Conservation (phyloP, 2,113 vertebrate genomes). For the Anser brachyrhynchus region DNA sequence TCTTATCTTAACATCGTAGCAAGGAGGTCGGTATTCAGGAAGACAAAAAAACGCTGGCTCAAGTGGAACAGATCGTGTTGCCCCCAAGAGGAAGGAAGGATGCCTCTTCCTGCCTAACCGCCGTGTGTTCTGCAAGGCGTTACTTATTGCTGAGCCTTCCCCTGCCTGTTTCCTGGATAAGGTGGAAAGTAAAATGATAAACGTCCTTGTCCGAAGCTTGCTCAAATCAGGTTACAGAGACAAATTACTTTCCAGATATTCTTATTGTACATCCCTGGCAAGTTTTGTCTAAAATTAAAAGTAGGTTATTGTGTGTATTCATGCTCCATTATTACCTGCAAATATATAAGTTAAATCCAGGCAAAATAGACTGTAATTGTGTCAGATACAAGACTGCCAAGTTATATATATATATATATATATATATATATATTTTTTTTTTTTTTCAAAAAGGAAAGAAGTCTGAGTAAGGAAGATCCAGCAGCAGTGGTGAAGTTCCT, state of each 20-base stretch:
- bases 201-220: constrained; percentile 28
- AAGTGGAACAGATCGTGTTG: background rate
- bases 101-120: constrained; percentile 63
- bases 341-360: background rate
- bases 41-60: background rate
- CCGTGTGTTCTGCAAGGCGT: background rate
- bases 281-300: constrained; percentile 2
- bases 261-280: background rate
- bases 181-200: constrained; percentile 56
- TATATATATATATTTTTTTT: too few species aligned
- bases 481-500: background rate
- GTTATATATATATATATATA: too few species aligned
- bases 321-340: background rate
- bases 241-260: constrained; percentile 18
- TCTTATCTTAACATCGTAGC: background rate
- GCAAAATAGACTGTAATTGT: background rate
- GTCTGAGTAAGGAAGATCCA: background rate
- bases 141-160: constrained; percentile 45
- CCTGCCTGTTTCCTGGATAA: constrained; percentile 64
- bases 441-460: background rate
- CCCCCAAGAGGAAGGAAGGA: constrained; percentile 67
- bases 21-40: background rate
- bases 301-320: background rate
- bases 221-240: constrained; percentile 44
- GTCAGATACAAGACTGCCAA: background rate